Conservation (phyloP, 1,140 invertebrate genomes). For the Lepidurus arcticus region DNA sequence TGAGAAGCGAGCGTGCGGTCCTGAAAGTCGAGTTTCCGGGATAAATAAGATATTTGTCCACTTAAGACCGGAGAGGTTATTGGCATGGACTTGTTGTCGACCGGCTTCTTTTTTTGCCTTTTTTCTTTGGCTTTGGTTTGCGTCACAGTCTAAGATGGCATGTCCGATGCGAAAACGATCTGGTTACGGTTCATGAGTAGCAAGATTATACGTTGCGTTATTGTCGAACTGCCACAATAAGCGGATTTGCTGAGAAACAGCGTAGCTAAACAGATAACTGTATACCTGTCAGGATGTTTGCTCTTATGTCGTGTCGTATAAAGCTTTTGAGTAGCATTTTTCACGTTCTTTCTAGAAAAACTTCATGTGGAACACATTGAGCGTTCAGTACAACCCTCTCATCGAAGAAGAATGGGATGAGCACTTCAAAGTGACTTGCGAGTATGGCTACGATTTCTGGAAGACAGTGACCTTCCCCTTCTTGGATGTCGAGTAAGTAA, state of each 20-base stretch:
- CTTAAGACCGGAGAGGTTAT: background rate
- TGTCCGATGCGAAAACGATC: constrained; percentile 7
- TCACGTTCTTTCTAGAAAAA: constrained; percentile 60
- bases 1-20: background rate
- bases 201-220: background rate
- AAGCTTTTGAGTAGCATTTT: constrained; percentile 36
- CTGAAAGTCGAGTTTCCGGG: background rate
- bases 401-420: constrained; percentile 93
- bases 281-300: background rate
- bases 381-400: constrained; percentile 85
- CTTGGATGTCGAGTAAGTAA: constrained; percentile 84
- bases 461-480: constrained; percentile 93
- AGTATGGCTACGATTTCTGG: constrained; percentile 94
- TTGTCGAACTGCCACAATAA: background rate
- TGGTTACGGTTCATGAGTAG: background rate
- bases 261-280: background rate
- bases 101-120: background rate
- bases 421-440: constrained; percentile 92
- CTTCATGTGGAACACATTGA: constrained; percentile 93
- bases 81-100: background rate
- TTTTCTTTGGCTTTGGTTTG: background rate
- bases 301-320: background rate
- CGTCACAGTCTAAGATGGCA: background rate
- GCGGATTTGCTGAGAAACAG: background rate
- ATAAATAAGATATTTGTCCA: background rate